Conservation (phyloP, 2,113 vertebrate genomes). For the Anser brachyrhynchus region DNA sequence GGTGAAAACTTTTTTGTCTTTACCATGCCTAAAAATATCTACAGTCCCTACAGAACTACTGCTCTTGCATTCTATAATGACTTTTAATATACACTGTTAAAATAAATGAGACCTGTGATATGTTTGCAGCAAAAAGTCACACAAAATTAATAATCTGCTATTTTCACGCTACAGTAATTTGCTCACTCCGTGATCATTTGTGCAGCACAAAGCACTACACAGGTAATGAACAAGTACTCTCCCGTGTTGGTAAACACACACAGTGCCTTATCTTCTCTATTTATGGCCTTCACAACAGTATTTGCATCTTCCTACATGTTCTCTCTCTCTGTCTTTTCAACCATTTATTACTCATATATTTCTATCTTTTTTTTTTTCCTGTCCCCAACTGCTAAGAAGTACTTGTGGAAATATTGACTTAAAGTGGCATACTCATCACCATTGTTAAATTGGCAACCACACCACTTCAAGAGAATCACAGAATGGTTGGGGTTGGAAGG, state of each 20-base stretch:
- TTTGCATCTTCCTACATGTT: not conserved
- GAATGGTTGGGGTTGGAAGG: no score
- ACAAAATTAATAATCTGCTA: slow-evolving; percentile 23
- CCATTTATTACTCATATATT: not conserved
- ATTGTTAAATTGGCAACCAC: not conserved
- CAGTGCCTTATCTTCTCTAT: not conserved
- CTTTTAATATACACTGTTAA: not conserved
- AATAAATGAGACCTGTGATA: slow-evolving; percentile 6
- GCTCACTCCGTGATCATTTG: not conserved
- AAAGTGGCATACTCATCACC: not conserved
- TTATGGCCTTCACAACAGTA: not conserved
- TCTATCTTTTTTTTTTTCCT: not conserved
- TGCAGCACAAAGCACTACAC: not conserved
- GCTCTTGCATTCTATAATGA: slow-evolving; percentile 6
- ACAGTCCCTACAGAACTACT: slow-evolving; percentile 12
- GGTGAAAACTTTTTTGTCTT: slow-evolving; percentile 46
- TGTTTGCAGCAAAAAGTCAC: not conserved
- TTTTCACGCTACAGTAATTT: not conserved
- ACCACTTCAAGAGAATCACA: not conserved
- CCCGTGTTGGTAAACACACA: not conserved
- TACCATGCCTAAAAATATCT: not conserved
- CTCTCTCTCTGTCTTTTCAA: not conserved
- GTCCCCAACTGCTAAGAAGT: not conserved
- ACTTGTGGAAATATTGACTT: not conserved
- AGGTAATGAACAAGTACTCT: not conserved